Evolutionary conservation across 2,888 invertebrate genomes (phyloP), one percentile per base, ranked within the genome.

Genomic region (Junonia oenone): DNA sequence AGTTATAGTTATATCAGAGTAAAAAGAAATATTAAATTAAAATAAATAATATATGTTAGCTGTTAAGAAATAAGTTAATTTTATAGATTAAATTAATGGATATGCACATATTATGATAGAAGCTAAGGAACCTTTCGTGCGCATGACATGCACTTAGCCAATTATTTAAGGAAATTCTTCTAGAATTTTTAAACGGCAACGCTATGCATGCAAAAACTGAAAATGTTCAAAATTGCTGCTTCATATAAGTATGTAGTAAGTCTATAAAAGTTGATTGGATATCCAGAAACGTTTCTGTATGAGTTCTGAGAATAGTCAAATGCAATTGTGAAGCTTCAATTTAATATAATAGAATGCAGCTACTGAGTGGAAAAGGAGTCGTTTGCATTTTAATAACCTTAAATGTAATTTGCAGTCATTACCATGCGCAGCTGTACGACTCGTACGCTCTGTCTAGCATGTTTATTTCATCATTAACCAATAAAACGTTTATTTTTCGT

Each of bases 371-470:
- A 35, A 50, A 50, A 35, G 46, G 50, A 52, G 15, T 29, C 45
- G 38, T 55, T 53, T 58, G 55, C 58, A 55, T 61, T 58, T 61
- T 61, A 58, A 58, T 61, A 58, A 53, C 47, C 27, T 31, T 43
- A 55, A 58, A 58, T 55, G 60, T 58, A 58, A 55, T 61, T 58
- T 61, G 52, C 46, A 52, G 51, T 55, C 60, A 60, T 57, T 60
- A 55, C 46, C 46, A 49, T 33, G 35, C 29, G 46, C 55, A 47
- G 47, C 55, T 45, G 22, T 22, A 22, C 2, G 2, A 22, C 43
- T 43, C 26, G 26, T 26, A 26, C 19, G 6, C 13, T 43, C 19
- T 43, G 13, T 6, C 0, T 22, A 43, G 22, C 13, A 26, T 22
- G 13, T 43, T 13, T 5, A 6, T 8, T 43, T 43, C 19, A 22